Conservation (phyloP, 2,888 invertebrate genomes). For the Leptogaster cylindrica region DNA sequence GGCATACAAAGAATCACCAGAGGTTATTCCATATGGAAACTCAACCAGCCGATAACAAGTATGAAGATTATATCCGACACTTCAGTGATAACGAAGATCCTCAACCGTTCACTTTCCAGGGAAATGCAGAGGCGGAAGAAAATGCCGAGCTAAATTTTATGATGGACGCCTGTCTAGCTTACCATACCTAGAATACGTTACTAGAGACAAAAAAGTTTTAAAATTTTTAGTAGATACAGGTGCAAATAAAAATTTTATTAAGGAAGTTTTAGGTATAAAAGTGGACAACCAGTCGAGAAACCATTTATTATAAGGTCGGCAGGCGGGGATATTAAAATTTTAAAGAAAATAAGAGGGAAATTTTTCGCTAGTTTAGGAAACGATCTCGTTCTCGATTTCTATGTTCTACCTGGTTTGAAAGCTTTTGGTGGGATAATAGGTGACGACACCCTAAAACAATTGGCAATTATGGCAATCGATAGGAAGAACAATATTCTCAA, state of each 20-base stretch:
- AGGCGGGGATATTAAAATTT: slow-evolving; percentile 23
- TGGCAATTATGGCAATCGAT: slow-evolving; percentile 31
- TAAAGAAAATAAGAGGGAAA: slow-evolving; percentile 27
- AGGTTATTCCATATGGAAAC: no score
- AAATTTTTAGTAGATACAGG: slow-evolving; percentile 40
- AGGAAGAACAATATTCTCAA: slow-evolving; percentile 16
- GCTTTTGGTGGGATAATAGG: slow-evolving; percentile 40
- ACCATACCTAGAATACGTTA: slow-evolving; percentile 39
- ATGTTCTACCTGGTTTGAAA: slow-evolving; percentile 38
- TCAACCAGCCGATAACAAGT: no score
- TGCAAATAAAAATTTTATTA: slow-evolving; percentile 39
- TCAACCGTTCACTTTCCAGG: no score
- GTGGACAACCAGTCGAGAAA: neutral
- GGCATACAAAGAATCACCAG: no score
- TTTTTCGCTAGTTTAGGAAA: slow-evolving; percentile 40
- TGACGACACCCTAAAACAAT: slow-evolving; percentile 41
- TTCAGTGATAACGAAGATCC: no score
- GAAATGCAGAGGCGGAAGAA: slow-evolving; percentile 4
- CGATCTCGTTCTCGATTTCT: slow-evolving; percentile 31
- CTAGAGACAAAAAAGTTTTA: neutral
- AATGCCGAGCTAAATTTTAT: slow-evolving; percentile 39
- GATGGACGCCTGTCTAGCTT: slow-evolving; percentile 41
- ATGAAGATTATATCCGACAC: no score
- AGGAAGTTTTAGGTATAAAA: neutral
- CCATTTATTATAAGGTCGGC: slow-evolving; percentile 27